Percentiles rank a stretch among this genome's conserved stretches.
Evolutionary conservation across 2,113 vertebrate genomes (phyloP).

Genomic region (Anseranas semipalmata): DNA sequence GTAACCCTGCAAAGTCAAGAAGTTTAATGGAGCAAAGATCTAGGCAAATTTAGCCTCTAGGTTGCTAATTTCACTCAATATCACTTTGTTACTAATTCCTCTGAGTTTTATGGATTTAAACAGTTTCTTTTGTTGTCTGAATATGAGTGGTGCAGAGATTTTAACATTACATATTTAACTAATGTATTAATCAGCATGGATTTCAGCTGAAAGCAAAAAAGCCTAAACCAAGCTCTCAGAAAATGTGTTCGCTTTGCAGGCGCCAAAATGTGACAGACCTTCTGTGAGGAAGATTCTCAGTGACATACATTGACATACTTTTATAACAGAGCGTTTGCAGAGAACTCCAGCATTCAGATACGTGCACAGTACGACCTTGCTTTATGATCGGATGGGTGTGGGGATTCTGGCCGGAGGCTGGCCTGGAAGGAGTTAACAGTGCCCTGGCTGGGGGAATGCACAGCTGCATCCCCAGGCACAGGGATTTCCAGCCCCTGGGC

Average conservation of each 20-base stretch:
- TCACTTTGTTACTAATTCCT: background rate
- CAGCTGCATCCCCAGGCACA: conserved; percentile 25
- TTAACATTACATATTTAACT: background rate
- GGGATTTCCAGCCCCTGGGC: conserved; percentile 24
- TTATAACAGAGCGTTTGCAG: background rate
- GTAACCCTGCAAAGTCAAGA: background rate
- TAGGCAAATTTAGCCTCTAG: background rate
- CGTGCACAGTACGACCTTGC: background rate
- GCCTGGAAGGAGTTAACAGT: background rate
- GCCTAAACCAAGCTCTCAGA: background rate
- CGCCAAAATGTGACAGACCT: background rate
- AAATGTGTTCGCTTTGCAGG: background rate
- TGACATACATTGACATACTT: background rate
- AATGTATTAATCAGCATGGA: background rate
- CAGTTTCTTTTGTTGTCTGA: background rate
- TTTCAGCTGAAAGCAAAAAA: background rate
- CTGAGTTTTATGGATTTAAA: background rate
- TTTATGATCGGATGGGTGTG: background rate
- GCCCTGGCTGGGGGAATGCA: background rate
- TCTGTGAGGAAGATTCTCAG: background rate
- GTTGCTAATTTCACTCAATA: conserved; percentile 32
- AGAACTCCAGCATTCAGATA: background rate
- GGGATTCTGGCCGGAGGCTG: background rate
- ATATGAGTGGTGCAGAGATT: background rate
- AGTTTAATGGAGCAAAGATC: background rate